These are phyloP conservation scores for Darevskia nairensis DNA, from an alignment of 2,797 vertebrate genomes.

Conservation along the genomic window DNA sequence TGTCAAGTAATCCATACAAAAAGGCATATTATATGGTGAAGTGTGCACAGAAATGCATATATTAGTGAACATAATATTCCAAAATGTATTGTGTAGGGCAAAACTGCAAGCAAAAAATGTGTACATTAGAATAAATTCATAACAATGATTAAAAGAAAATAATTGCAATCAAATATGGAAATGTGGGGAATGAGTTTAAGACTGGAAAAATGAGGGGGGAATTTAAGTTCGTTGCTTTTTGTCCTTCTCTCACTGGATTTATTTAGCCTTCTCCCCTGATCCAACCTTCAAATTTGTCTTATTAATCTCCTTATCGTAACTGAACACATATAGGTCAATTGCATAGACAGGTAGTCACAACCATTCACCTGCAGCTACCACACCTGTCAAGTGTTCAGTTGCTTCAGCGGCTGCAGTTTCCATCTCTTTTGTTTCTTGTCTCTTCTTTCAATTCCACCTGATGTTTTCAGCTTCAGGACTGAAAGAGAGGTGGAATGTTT, in stretches of 20 bases:
- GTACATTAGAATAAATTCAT: too few relatives aligned
- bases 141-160: too few relatives aligned
- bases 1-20: too few relatives aligned
- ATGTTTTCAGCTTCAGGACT: background rate
- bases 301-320: background rate
- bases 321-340: background rate
- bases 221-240: background rate
- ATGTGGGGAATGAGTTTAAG: too few relatives aligned
- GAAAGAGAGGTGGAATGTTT: background rate
- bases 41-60: too few relatives aligned
- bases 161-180: too few relatives aligned
- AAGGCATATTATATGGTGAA: too few relatives aligned
- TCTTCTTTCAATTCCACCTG: background rate
- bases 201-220: too few relatives aligned
- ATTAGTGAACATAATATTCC: too few relatives aligned
- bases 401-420: background rate
- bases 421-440: background rate
- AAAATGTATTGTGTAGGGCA: too few relatives aligned
- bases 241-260: background rate
- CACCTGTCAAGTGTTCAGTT: background rate
- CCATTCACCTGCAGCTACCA: background rate
- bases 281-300: background rate
- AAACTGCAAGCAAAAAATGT: too few relatives aligned
- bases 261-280: background rate
- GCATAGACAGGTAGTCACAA: background rate